Conservation (phyloP, 2,888 invertebrate species). For the Lycophotia porphyrea region DNA sequence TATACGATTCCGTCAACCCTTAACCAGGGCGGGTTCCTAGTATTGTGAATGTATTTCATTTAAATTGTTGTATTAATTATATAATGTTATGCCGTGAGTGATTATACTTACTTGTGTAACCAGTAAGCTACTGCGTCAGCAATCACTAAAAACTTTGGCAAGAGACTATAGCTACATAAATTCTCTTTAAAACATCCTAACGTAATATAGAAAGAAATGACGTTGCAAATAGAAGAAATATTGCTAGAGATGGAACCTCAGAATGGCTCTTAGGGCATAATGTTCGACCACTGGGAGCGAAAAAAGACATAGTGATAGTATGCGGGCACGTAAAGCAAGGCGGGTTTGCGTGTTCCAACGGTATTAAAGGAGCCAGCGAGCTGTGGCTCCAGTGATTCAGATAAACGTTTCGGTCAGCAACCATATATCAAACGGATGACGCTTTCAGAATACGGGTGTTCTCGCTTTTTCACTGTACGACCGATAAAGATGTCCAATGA, state of each 20-base stretch:
- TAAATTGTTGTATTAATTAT: background rate
- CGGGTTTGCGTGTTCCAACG: conserved; percentile 67
- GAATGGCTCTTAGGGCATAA: conserved; percentile 81
- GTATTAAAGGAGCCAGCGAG: conserved; percentile 78
- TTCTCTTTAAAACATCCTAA: conserved; percentile 58
- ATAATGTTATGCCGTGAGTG: background rate
- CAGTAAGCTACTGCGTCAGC: background rate
- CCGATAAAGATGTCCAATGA: conserved; percentile 80
- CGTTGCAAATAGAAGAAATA: conserved; percentile 83
- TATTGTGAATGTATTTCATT: background rate
- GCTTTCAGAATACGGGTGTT: conserved; percentile 75
- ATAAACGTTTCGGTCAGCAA: conserved; percentile 86
- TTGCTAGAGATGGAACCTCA: conserved; percentile 78
- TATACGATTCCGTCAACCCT: background rate
- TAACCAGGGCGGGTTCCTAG: background rate
- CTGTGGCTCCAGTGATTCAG: conserved; percentile 83
- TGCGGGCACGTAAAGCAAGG: conserved; percentile 74
- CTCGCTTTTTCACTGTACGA: conserved; percentile 75
- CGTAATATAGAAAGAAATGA: conserved; percentile 78
- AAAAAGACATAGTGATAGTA: conserved; percentile 82
- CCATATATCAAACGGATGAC: conserved; percentile 84
- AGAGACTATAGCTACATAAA: conserved; percentile 34
- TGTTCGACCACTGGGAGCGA: conserved; percentile 76
- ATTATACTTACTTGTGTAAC: background rate
- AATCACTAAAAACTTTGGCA: conserved; percentile 12